Evolutionary conservation across 37 sponge, comb jelly and placozoan genomes (phyloP), one percentile per base, ranked within the genome.

Genomic region (Cladorhizidae sp.): DNA sequence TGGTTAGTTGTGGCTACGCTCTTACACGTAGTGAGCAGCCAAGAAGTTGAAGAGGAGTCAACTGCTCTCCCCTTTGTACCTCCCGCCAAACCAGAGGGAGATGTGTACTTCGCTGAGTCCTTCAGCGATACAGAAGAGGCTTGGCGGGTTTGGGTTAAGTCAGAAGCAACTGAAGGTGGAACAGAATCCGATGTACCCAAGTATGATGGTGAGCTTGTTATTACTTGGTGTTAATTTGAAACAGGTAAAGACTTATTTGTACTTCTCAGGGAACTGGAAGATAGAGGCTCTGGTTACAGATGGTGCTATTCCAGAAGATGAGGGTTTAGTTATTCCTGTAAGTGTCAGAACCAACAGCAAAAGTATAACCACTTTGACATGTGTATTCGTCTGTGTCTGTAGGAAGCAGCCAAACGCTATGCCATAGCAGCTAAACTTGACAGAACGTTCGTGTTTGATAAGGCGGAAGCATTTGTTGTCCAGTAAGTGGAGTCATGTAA

Each of bases 361-460:
- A 9, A 45, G 9, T 45, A 45, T 5, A 61, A 28, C 3, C 14
- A 3, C 29, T 29, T 12, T 61, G 12, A 3, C 69, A 36, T 68
- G 38, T 29, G 6, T 68, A 7, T 77, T 56, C 57, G 36, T 64
- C 29, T 74, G 17, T 75, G 11, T 14, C 42, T 39, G 20, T 73
- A 97, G 96, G 70, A 61, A 40, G 82, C 86, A 18, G 92, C 94
- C 49, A 96, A 94, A 73, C 99, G 93, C 51, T 89, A 95, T 77
- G 99, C 96, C 63, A 87, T 96, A 32, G 39, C 94, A 43, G 94
- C 94, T 29, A 85, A 71, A 75, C 72, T 98, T 67, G 94, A 96
- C 21, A 74, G 52, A 32, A 89, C 91, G 7, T 93, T 96, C 41
- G 77, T 17, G 0, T 98, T 98, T 80, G 79, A 85, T 7, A 80